Base-by-base conservation (phyloP, 2,888 invertebrate species). In the Rhagium mordax region DNA sequence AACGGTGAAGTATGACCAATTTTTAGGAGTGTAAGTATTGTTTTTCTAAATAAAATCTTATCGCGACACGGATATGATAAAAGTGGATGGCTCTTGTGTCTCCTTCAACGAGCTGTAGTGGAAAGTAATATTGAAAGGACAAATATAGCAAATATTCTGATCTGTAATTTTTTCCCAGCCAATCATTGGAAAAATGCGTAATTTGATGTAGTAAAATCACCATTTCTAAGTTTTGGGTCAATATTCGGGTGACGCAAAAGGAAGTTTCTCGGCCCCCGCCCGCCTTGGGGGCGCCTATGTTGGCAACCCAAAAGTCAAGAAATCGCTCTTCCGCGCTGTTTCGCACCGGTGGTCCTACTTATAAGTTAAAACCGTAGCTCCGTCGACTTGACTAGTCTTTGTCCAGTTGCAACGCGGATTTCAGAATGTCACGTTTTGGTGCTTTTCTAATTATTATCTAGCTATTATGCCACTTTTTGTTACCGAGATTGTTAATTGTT, bases 281-380 rank as follows among this genome's bases (percentile, higher is more conserved):
- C n/a, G n/a, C n/a, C 33, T 33, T 33, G 5, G 13, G 13, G 33
- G 33, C 33, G 33, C 33, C 33, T 33, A 33, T 33, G 33, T 33
- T 33, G 33, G 10, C 33, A 33, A 33, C 13, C 48, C 5, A 48
- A 29, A 49, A 51, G 29, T 33, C 51, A 24, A 53, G 66, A 84
- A 84, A 84, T 78, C 83, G 82, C 74, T 85, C 84, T 85, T 85
- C 85, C 84, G 83, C 79, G 78, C 82, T 81, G 84, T 81, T 84
- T 83, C 84, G 83, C 84, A 79, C 77, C 79, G 82, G 71, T 82
- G 82, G 75, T 59, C 76, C 74, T 76, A 75, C 79, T 78, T 76
- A 81, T 77, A 75, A 77, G 71, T 68, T 73, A 81, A 77, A 81
- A 83, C 83, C 84, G 83, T 83, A 82, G 75, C 82, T 84, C 84